These are phyloP conservation scores for Nymphalis c-album DNA, from an alignment of 2,888 invertebrate genomes.

Conservation along the genomic window DNA sequence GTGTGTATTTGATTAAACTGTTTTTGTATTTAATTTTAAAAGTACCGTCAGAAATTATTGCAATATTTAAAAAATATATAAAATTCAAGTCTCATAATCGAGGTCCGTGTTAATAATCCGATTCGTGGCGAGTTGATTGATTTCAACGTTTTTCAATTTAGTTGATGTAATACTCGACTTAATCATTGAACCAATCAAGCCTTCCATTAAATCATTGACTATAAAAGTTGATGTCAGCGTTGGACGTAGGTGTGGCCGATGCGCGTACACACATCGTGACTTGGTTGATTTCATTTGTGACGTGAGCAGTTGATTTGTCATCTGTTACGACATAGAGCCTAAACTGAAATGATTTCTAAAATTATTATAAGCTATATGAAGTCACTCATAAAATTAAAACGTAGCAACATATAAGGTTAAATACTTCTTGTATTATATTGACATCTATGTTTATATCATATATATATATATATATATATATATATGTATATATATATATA, in stretches of 20 bases:
- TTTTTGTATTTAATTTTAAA: no score
- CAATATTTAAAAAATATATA: not conserved
- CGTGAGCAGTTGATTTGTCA: no score
- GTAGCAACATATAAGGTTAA: no score
- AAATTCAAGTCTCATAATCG: not conserved
- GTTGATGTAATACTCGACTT: constrained; percentile 38
- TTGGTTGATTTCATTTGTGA: not conserved
- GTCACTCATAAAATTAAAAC: no score
- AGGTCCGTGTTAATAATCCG: constrained; percentile 8
- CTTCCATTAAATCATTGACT: constrained; percentile 42
- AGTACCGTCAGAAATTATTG: no score
- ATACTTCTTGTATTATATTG: no score
- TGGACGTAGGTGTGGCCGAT: constrained; percentile 47
- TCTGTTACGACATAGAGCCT: not conserved
- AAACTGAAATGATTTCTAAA: not conserved
- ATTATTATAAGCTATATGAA: not conserved
- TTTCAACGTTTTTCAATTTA: constrained; percentile 40
- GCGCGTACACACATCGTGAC: constrained; percentile 30
- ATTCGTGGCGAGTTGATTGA: constrained; percentile 44
- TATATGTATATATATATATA: no score
- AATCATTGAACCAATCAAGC: constrained; percentile 42
- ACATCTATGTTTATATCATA: not conserved
- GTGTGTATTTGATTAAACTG: no score
- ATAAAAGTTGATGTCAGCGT: constrained; percentile 42
- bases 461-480: no score